Base-by-base conservation (phyloP, 1,140 invertebrate genomes). In the Drosophila tani region DNA sequence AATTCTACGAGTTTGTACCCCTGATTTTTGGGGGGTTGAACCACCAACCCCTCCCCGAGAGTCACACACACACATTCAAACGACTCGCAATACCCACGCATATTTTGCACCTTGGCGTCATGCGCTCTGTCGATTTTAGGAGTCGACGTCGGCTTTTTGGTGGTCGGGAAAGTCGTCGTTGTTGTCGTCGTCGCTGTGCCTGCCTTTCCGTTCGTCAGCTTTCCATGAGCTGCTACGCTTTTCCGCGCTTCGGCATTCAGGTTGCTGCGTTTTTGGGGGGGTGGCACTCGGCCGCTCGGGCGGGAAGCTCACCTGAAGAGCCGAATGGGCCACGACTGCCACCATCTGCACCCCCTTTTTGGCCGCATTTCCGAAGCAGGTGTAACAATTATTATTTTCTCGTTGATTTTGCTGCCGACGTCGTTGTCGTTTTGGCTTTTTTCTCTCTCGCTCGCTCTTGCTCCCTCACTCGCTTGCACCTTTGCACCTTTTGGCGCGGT, bases 301-400 rank as follows among this genome's bases (percentile, higher is more conserved):
- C 51, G 51, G 53, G 45, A 56, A 46, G 73, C 83, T 88, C 75
- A 90, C 81, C 84, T 88, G 85, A 90, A 78, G 56, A 66, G 53
- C 84, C 66, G 78, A 77, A 55, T 32, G 27, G 62, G 32, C 17
- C 76, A 63, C 75, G 59, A 27, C 62, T 55, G 29, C 64, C 65
- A 67, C 35, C 53, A 40, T 6, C 35, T 24, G 19, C 53, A 40
- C 75, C 50, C 62, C 50, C 77, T 62, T 75, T 83, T 68, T 75
- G 80, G 53, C 81, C 78, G 73, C 75, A 85, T 84, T 87, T 87
- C 81, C 85, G 86, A 90, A 90, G 85, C 85, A 90, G 85, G 85
- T 90, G 85, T 90, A 90, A 90, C 85, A 90, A 90, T 90, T 90
- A 90, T 90, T 90, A 90, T 90, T 90, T 90, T 90, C 85, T 85